A percentile compares a stretch with the other conserved stretches of the same genome.
phyloP scores from a whole-genome alignment of 2,888 invertebrate genomes.

The Sphaeridia pumilis region DNA sequence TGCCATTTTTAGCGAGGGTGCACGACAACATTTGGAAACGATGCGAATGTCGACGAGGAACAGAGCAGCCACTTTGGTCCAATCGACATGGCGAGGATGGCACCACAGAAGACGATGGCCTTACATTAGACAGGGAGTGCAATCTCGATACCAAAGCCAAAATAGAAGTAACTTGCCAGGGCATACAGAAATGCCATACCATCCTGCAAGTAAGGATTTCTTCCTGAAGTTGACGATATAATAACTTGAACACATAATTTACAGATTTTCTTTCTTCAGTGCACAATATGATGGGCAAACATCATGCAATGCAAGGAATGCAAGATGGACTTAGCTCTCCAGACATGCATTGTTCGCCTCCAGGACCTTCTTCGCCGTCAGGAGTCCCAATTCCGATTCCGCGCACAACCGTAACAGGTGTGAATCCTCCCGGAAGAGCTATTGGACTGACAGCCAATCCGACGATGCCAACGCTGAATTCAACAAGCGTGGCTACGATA shows the following conservation, averaged over 20 bases:
- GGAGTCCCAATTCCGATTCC: slow-evolving; percentile 20
- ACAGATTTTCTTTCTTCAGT: too few species aligned
- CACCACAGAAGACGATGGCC: slow-evolving; percentile 12
- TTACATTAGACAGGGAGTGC: slow-evolving; percentile 17
- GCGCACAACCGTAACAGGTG: slow-evolving; percentile 35
- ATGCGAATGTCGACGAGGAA: slow-evolving; percentile 63
- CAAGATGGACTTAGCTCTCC: not conserved
- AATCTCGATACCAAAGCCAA: slow-evolving; percentile 15
- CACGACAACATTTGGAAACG: slow-evolving; percentile 77
- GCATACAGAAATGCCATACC: too few species aligned
- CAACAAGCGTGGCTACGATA: slow-evolving; percentile 17
- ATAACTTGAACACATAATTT: too few species aligned
- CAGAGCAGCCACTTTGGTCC: slow-evolving; percentile 70
- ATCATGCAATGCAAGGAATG: too few species aligned
- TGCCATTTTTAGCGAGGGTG: slow-evolving; percentile 59
- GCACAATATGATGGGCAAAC: too few species aligned
- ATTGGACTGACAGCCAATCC: slow-evolving; percentile 9
- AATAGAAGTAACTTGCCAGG: too few species aligned
- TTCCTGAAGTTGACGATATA: too few species aligned
- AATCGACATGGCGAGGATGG: slow-evolving; percentile 70
- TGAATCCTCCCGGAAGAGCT: slow-evolving; percentile 19
- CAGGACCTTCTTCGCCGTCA: slow-evolving; percentile 12
- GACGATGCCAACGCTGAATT: slow-evolving; percentile 7
- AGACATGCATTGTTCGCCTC: not conserved
- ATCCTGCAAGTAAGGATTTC: too few species aligned